Evolutionary conservation across 2,888 invertebrate species (phyloP).

Genomic region (Notodonta ziczac): DNA sequence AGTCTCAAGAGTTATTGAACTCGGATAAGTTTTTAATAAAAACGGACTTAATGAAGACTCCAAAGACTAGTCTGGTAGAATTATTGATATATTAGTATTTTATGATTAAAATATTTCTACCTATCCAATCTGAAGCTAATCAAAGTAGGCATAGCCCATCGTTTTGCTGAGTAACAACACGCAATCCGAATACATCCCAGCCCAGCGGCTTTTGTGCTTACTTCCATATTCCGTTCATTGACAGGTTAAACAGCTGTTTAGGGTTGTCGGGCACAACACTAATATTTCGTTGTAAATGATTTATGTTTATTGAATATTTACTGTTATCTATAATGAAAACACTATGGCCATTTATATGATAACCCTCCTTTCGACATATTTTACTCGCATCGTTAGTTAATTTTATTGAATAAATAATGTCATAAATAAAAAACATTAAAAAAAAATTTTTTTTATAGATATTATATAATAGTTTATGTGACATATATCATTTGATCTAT

Average conservation of each 20-base stretch:
- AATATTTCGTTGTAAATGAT: background rate
- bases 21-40: too few species aligned
- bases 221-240: conserved; percentile 67
- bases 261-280: conserved; percentile 40
- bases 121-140: conserved; percentile 16
- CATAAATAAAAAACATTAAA: too few species aligned
- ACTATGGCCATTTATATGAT: too few species aligned
- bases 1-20: background rate
- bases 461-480: too few species aligned
- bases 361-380: too few species aligned
- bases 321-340: too few species aligned
- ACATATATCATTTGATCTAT: too few species aligned
- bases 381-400: too few species aligned
- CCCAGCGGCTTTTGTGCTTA: conserved; percentile 59
- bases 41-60: too few species aligned
- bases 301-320: background rate
- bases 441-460: too few species aligned
- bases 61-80: too few species aligned
- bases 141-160: conserved; percentile 41
- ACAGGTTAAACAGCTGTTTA: conserved; percentile 57
- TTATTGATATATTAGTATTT: background rate
- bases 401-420: too few species aligned
- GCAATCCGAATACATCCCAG: conserved; percentile 64
- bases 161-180: conserved; percentile 43
- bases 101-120: conserved; percentile 6